Evolutionary conservation across 2,797 vertebrate genomes (phyloP).

Genomic region (Xiphorhynchus erythropygius): DNA sequence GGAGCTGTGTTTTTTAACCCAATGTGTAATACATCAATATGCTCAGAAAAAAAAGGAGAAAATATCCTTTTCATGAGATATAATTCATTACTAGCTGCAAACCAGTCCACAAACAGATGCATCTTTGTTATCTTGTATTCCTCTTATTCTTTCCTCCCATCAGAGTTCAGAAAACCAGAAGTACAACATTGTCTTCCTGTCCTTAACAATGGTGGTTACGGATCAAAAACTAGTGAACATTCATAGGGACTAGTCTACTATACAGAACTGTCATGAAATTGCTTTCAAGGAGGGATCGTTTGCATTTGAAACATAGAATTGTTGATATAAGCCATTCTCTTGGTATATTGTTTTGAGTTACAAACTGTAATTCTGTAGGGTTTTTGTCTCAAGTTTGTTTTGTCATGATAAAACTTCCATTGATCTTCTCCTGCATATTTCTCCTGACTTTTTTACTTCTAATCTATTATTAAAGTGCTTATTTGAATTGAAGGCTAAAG

Average conservation of each 20-base stretch:
- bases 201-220: background rate
- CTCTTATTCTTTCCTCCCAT: background rate
- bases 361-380: background rate
- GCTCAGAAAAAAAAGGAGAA: background rate
- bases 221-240: background rate
- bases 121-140: background rate
- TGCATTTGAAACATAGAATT: background rate
- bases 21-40: background rate
- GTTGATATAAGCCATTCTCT: background rate
- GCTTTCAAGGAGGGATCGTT: background rate
- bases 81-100: background rate
- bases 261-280: background rate
- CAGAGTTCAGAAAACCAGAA: background rate
- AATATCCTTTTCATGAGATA: background rate
- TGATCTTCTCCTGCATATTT: background rate
- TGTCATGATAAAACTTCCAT: conserved; percentile 3
- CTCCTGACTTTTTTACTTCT: background rate
- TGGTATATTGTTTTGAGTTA: background rate
- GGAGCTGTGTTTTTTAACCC: background rate
- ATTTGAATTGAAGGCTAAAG: conserved; percentile 27
- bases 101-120: background rate
- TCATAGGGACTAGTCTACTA: background rate
- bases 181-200: accelerated
- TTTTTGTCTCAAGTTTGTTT: conserved; percentile 27
- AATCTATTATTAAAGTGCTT: conserved; percentile 40